Evolutionary conservation across 2,797 vertebrate species (phyloP), one percentile per base, ranked within the genome.

Genomic region (Orestias chungarensis): DNA sequence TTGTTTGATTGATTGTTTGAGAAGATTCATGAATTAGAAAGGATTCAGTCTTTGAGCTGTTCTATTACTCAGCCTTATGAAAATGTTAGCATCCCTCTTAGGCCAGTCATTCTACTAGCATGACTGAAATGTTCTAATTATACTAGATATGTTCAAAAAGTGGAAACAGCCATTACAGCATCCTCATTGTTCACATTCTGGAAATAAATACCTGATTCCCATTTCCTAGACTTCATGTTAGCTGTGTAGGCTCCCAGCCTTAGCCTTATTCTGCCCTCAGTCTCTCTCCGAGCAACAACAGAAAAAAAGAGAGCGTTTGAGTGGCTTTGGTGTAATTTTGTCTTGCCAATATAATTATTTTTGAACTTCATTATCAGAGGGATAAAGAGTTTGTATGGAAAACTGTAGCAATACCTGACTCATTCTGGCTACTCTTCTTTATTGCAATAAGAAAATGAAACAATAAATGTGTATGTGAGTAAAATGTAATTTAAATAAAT

Each of bases 401-500:
- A 93, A 93, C 66, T 90, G 93, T 94, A 95, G 95, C 95, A 95
- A 95, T 95, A 95, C 93, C 93, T 87, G 92, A 92, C 91, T 93
- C 94, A 93, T 94, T 92, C 92, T 91, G 95, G 94, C 92, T 94
- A 94, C 92, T 94, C 92, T 94, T 93, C 93, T 95, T 95, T 94
- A 93, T 94, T 94, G 95, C 94, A 95, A 95, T 95, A 95, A 95
- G 90, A 94, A 93, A 92, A 94, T 88, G 81, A 93, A 94, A 89
- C 87, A 93, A 94, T 93, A 94, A 90, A 93, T 92, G 92, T 94
- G 91, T 95, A 94, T 92, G 93, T 94, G 92, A 94, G 89, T 94
- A 88, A 92, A 94, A 93, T 95, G 93, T 94, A 93, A 94, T 94
- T 95, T 94, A 95, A 95, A 93, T 91, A n/a, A n/a, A n/a, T n/a